Conservation (phyloP, 2,113 vertebrate species). For the Forbesichthys agassizii region DNA sequence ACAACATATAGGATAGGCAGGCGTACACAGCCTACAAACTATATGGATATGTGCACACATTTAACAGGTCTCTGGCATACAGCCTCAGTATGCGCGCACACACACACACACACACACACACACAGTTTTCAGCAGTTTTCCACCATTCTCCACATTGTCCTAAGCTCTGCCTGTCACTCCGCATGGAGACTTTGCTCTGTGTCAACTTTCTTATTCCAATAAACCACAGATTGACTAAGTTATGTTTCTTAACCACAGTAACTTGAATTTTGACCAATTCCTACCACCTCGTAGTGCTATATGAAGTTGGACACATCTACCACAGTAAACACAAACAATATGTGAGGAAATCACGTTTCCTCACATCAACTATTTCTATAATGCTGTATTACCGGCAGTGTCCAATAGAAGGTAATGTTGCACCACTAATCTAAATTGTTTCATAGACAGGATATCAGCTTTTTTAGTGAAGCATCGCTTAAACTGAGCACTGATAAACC, state of each 20-base stretch:
- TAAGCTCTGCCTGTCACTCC: constrained; percentile 71
- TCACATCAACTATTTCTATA: not conserved
- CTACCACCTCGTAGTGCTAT: not conserved
- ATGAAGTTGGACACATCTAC: not conserved
- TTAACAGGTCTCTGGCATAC: not conserved
- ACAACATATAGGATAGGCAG: constrained; percentile 3
- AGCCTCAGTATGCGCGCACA: not conserved
- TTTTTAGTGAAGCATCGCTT: constrained; percentile 13
- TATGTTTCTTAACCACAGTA: constrained; percentile 19
- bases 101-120: constrained; percentile 27
- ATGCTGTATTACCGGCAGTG: constrained; percentile 17
- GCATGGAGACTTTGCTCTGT: constrained; percentile 77
- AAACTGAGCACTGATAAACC: too few species aligned
- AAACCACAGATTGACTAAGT: constrained; percentile 67
- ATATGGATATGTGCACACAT: not conserved
- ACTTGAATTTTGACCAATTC: not conserved
- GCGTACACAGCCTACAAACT: not conserved
- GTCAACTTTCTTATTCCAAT: constrained; percentile 81
- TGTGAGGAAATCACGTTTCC: not conserved
- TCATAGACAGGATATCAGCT: constrained; percentile 8
- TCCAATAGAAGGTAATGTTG: constrained; percentile 33
- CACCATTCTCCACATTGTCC: constrained; percentile 59
- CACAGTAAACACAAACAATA: not conserved
- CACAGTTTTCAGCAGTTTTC: constrained; percentile 50
- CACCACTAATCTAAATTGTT: not conserved